Conservation (phyloP, 2,797 vertebrate genomes). For the Myripristis jacobus region DNA sequence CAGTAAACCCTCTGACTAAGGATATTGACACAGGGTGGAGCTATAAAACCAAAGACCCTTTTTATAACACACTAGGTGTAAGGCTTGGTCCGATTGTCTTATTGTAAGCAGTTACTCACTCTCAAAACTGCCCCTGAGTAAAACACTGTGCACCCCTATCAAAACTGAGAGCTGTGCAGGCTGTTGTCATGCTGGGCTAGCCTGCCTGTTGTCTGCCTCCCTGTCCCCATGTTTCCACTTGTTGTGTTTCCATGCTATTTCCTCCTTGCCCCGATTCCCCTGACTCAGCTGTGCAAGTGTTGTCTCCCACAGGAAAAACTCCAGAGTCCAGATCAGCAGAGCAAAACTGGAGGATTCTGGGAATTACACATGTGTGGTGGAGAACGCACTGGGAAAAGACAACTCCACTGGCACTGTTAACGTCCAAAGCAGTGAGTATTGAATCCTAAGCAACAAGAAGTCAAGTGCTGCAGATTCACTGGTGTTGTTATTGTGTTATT, state of each 20-base stretch:
- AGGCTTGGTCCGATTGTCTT: slow-evolving; percentile 8
- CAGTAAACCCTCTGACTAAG: slow-evolving; percentile 2
- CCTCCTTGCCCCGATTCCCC: slow-evolving; percentile 73
- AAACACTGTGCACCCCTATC: slow-evolving; percentile 13
- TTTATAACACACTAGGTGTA: not conserved
- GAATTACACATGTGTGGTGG: slow-evolving; percentile 96
- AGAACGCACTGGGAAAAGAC: slow-evolving; percentile 92
- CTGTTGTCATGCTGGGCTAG: slow-evolving; percentile 50
- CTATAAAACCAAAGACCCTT: slow-evolving; percentile 26
- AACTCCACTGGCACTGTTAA: slow-evolving; percentile 91
- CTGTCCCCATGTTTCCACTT: slow-evolving; percentile 70
- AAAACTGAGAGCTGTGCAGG: not conserved
- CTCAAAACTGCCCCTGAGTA: slow-evolving; percentile 15
- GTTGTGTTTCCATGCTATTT: slow-evolving; percentile 71
- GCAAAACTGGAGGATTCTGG: slow-evolving; percentile 95
- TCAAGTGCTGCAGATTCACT: slow-evolving; percentile 55
- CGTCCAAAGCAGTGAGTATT: slow-evolving; percentile 95
- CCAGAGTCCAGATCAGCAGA: slow-evolving; percentile 94
- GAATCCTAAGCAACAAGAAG: slow-evolving; percentile 54
- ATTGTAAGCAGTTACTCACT: slow-evolving; percentile 10
- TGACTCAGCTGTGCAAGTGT: slow-evolving; percentile 78
- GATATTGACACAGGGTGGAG: slow-evolving; percentile 1
- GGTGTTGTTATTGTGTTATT: slow-evolving; percentile 61
- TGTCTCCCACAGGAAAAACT: slow-evolving; percentile 91
- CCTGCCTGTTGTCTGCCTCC: slow-evolving; percentile 52